Evolutionary conservation across 64 coral and sea anemone genomes (phyloP).

Genomic region (Stichodactyla mertensii): DNA sequence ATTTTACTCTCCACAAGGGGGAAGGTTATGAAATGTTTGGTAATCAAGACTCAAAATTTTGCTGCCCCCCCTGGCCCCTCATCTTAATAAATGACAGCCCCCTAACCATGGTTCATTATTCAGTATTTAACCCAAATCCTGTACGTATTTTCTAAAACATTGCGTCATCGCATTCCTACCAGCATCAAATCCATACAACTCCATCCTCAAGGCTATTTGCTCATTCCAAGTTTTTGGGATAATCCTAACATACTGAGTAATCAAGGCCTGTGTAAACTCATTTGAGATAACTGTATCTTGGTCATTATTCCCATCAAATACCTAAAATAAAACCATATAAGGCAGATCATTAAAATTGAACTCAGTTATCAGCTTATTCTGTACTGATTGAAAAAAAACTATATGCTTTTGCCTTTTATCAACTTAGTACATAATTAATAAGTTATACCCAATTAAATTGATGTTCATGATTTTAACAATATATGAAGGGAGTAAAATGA

Average conservation of each 20-base stretch:
- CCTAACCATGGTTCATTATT: too few relatives aligned
- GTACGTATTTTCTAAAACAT: background rate
- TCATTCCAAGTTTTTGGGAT: slow-evolving; percentile 85
- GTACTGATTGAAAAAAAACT: background rate
- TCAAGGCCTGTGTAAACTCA: slow-evolving; percentile 29
- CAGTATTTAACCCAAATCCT: background rate
- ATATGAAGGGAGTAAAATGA: too few relatives aligned
- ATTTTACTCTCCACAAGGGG: too few relatives aligned
- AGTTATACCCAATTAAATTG: too few relatives aligned
- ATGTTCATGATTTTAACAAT: too few relatives aligned
- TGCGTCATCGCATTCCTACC: slow-evolving; percentile 13
- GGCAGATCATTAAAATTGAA: background rate
- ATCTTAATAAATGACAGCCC: too few relatives aligned
- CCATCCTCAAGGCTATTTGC: slow-evolving; percentile 65
- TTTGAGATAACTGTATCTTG: slow-evolving; percentile 55
- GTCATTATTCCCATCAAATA: slow-evolving; percentile 81
- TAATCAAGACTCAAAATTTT: too few relatives aligned
- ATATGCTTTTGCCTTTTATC: too few relatives aligned
- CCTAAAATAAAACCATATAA: slow-evolving; percentile 26
- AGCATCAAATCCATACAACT: slow-evolving; percentile 78
- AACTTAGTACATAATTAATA: too few relatives aligned
- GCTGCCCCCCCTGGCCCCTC: too few relatives aligned
- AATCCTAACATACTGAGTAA: slow-evolving; percentile 75
- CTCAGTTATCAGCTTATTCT: background rate
- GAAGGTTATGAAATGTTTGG: too few relatives aligned